Base-by-base conservation (phyloP, 1,140 invertebrate genomes). In the Scaptomyza graminum region DNA sequence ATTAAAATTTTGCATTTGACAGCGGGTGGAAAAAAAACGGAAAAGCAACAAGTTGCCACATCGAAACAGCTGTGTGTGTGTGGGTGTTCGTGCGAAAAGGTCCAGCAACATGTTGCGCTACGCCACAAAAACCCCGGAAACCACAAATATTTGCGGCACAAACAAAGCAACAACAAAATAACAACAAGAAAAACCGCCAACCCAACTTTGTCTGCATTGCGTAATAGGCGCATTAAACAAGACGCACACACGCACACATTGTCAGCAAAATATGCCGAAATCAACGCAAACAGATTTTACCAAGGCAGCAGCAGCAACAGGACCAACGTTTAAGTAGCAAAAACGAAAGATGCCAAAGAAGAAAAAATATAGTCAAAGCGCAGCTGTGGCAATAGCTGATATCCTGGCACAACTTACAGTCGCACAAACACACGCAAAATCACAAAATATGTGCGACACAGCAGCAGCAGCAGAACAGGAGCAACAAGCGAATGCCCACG, bases 221-320 rank as follows among this genome's bases (percentile, higher is more conserved):
- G 80, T 84, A 84, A 50, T 87, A 87, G 81, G 81, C 77, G 43
- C 47, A 18, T 3, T 11, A 11, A 16, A 15, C 15, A 11, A 46
- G 12, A 15, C 44, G 54, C 54, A 37, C 68, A 76, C 63, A 73
- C 81, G 68, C 76, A 87, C 69, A 81, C 83, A 82, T 63, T 78
- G 73, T 60, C 62, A 82, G n/a, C n/a, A 85, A 85, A 90, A 87
- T 78, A 88, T 89, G 84, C 84, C 84, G 85, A 88, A 84, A 84
- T 84, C 78, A 90, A 90, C 87, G 87, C 87, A 90, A 90, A 90
- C 87, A 90, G 82, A 77, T 87, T 90, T 68, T 69, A 90, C 87
- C 88, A 76, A 90, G 87, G 56, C 55, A 79, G 25, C 87, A 90
- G 88, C 49, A 90, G 7, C 31, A 49, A 49, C 3, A 6, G 18